Evolutionary conservation across 2,888 invertebrate genomes (phyloP), one percentile per base, ranked within the genome.

Genomic region (Ophion obscuratus): DNA sequence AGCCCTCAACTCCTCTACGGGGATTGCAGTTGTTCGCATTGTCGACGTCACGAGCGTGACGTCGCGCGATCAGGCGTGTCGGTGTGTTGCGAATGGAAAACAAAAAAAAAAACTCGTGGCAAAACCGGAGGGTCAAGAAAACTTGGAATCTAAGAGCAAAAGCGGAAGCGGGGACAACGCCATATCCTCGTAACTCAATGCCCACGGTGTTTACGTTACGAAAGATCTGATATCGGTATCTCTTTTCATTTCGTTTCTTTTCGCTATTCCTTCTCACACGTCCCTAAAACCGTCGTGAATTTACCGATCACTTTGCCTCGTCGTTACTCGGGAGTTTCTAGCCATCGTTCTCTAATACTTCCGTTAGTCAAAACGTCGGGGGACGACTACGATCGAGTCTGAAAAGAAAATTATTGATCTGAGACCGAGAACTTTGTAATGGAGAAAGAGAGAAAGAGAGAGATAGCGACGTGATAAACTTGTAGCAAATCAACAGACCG

Each of bases 81-180:
- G 75, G 78, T 31, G 27, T 27, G 75, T 53, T n/a, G 20, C 74
- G 66, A 27, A 73, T 57, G 70, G 53, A 47, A 47, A 14, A 44
- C 10, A 53, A 53, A 17, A 71, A 53, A 53, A 17, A 71, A 76
- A 57, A 27, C 27, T 59, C 27, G 67, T 74, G 83, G 77, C 86
- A 73, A 78, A 71, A 77, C 77, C 80, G 78, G 53, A 74, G 87
- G 84, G 87, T 84, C 87, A 84, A 88, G 85, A 87, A 82, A 88
- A 84, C 88, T 87, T 87, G 88, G 87, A 88, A 87, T 87, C 75
- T 88, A 81, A 88, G 88, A 87, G 85, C 84, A 82, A 87, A 85
- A 87, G 74, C 81, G 79, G 78, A 70, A 80, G 78, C 71, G 70
- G 62, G 71, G 36, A 67, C 40, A 79, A 64, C 31, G 53, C 44